These are phyloP conservation scores for Lophotriccus pileatus DNA, from an alignment of 2,797 vertebrate species.

Conservation along the genomic window DNA sequence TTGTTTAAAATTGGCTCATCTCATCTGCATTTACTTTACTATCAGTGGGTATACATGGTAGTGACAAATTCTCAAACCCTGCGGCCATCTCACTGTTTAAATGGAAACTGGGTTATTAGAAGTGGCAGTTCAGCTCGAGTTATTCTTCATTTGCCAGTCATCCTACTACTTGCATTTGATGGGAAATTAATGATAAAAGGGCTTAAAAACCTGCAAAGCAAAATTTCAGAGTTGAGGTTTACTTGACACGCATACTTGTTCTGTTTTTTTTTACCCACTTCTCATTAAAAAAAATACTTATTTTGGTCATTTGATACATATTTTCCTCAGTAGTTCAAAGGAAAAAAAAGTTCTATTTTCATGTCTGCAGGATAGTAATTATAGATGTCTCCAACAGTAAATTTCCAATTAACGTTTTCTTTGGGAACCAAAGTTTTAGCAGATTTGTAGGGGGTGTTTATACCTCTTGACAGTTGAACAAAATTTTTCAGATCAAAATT, in stretches of 20 bases:
- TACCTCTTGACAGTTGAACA: neutral
- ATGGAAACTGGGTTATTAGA: constrained; percentile 50
- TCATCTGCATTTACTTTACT: constrained; percentile 17
- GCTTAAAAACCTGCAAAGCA: neutral
- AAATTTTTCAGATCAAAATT: neutral
- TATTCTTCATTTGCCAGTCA: constrained; percentile 33
- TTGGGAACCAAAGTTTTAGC: neutral
- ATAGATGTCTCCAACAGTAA: neutral
- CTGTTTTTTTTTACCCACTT: neutral
- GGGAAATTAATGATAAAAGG: neutral
- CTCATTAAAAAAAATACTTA: neutral
- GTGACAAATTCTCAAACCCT: constrained; percentile 32
- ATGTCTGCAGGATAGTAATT: neutral
- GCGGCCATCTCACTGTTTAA: neutral
- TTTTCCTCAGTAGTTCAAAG: neutral
- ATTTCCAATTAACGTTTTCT: neutral
- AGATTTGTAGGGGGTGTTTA: neutral
- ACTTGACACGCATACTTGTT: neutral
- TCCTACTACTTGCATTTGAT: constrained; percentile 18
- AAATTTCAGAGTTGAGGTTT: neutral
- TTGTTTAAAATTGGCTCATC: neutral
- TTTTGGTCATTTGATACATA: neutral
- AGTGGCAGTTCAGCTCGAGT: constrained; percentile 43
- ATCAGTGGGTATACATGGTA: neutral
- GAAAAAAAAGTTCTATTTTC: neutral